phyloP scores from a whole-genome alignment of 1,140 invertebrate species.

The Cotesia chilonis region DNA sequence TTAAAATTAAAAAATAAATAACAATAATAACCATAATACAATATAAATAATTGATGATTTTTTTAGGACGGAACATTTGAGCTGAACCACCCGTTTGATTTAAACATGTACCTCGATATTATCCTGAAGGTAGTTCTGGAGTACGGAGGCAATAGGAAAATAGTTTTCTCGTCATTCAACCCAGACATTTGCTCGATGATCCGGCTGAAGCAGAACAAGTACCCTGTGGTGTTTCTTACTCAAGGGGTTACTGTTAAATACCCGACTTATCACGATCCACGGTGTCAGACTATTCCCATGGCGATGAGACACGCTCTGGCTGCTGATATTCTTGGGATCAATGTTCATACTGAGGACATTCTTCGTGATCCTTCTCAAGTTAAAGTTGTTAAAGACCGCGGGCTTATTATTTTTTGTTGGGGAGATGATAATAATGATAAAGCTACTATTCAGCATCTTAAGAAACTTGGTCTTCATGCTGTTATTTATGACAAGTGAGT shows the following conservation, averaged over 20 bases:
- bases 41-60: conserved; percentile 24
- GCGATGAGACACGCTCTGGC: conserved; percentile 84
- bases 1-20: conserved; percentile 19
- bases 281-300: conserved; percentile 81
- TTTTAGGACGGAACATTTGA: conserved; percentile 84
- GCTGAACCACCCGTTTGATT: conserved; percentile 86
- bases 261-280: conserved; percentile 81
- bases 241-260: conserved; percentile 85
- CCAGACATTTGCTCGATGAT: conserved; percentile 94
- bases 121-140: conserved; percentile 86
- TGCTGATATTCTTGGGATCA: conserved; percentile 85
- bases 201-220: conserved; percentile 91
- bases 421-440: conserved; percentile 93
- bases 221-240: conserved; percentile 93
- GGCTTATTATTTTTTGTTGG: conserved; percentile 93
- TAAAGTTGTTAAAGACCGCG: conserved; percentile 77
- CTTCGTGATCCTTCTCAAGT: conserved; percentile 83
- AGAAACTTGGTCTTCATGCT: conserved; percentile 87
- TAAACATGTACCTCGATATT: conserved; percentile 90
- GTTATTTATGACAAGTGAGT: conserved; percentile 89
- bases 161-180: conserved; percentile 95
- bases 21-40: not conserved
- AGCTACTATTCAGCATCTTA: conserved; percentile 85
- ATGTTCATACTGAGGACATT: conserved; percentile 91
- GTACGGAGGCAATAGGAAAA: conserved; percentile 78